These are phyloP conservation scores for Blastobasis lacticolella DNA, from an alignment of 2,888 invertebrate species.

Conservation along the genomic window DNA sequence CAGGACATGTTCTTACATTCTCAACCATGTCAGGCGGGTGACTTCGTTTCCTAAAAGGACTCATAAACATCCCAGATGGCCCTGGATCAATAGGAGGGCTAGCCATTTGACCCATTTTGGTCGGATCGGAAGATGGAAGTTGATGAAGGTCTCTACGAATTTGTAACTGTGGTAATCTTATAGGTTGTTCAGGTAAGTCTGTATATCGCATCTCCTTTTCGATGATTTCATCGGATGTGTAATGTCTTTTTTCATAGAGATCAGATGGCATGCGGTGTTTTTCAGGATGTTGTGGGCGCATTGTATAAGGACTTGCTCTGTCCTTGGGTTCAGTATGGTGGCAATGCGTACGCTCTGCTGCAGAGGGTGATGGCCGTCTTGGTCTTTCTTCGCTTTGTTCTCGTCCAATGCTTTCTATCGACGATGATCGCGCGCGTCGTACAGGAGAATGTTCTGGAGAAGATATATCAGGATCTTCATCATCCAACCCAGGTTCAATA, in stretches of 20 bases:
- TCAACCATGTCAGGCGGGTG: slow-evolving; percentile 70
- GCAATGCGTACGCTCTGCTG: slow-evolving; percentile 78
- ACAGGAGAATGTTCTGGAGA: slow-evolving; percentile 78
- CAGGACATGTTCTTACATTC: slow-evolving; percentile 51
- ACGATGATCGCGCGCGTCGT: slow-evolving; percentile 67
- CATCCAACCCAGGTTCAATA: slow-evolving; percentile 72
- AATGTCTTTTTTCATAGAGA: slow-evolving; percentile 58
- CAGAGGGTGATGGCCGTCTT: slow-evolving; percentile 47
- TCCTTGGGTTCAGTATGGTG: slow-evolving; percentile 77
- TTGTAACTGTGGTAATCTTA: slow-evolving; percentile 77
- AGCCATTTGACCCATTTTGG: slow-evolving; percentile 53
- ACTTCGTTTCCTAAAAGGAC: slow-evolving; percentile 72
- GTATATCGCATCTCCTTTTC: slow-evolving; percentile 63
- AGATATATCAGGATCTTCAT: slow-evolving; percentile 67
- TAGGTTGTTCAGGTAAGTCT: slow-evolving; percentile 62
- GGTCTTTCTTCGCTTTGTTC: slow-evolving; percentile 62
- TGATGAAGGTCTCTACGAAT: slow-evolving; percentile 84
- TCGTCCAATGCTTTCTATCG: slow-evolving; percentile 64
- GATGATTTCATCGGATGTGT: slow-evolving; percentile 61
- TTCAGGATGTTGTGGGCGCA: slow-evolving; percentile 80
- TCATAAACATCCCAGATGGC: slow-evolving; percentile 61
- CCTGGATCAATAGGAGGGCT: slow-evolving; percentile 63
- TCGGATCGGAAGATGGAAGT: slow-evolving; percentile 54
- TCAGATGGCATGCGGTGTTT: slow-evolving; percentile 53
- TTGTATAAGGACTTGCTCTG: slow-evolving; percentile 78